phyloP scores from a whole-genome alignment of 1,140 invertebrate genomes.

The Cotesia chilonis region DNA sequence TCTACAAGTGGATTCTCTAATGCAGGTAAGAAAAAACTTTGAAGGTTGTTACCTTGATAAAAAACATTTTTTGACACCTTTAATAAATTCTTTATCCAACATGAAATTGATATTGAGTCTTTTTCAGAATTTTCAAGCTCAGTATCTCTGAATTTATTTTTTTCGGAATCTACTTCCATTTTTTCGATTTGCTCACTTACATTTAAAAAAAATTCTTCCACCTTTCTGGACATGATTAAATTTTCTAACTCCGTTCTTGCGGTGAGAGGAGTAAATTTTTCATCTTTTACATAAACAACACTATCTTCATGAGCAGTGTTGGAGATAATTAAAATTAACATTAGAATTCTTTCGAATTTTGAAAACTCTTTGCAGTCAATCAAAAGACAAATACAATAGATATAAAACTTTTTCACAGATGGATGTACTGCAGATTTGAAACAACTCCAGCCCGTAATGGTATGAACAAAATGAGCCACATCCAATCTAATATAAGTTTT shows the following conservation, averaged over 20 bases:
- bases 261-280: neutral
- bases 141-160: neutral
- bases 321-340: neutral
- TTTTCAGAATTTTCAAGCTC: neutral
- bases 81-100: neutral
- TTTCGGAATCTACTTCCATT: neutral
- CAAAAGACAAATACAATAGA: constrained; percentile 5
- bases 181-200: neutral
- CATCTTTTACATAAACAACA: neutral
- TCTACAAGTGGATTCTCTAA: no score
- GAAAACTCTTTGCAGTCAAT: neutral
- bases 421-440: constrained; percentile 2
- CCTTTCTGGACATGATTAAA: neutral
- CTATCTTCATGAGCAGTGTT: neutral
- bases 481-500: constrained; percentile 3
- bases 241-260: neutral
- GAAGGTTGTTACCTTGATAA: neutral
- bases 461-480: neutral
- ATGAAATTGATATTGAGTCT: neutral
- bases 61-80: neutral
- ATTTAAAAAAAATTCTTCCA: neutral
- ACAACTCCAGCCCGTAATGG: neutral
- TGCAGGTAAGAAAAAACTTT: no score
- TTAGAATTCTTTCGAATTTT: neutral
- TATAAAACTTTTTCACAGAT: constrained; percentile 3